phyloP scores from a whole-genome alignment of 2,113 vertebrate genomes.

The Pseudorasbora parva region DNA sequence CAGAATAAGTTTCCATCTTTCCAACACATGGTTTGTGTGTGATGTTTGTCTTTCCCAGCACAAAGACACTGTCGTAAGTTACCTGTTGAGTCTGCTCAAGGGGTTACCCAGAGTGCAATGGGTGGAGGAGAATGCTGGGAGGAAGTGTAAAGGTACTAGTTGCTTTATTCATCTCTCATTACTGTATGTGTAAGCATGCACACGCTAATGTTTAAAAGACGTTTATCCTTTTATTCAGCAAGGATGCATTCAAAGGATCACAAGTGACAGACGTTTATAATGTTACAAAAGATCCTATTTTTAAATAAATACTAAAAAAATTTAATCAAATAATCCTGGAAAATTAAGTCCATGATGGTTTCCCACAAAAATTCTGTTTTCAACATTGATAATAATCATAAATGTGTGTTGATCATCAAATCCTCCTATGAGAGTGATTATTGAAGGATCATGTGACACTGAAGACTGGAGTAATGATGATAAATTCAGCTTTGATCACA shows the following conservation, averaged over 20 bases:
- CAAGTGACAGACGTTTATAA: neutral
- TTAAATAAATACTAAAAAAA: neutral
- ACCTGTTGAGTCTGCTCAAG: constrained; percentile 89
- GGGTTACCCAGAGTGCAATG: constrained; percentile 92
- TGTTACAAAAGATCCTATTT: neutral
- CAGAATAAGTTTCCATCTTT: neutral
- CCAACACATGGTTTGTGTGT: neutral
- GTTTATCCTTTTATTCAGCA: neutral
- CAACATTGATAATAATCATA: neutral
- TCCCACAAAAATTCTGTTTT: neutral
- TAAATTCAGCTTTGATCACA: neutral
- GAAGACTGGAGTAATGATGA: neutral
- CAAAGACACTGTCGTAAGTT: constrained; percentile 89
- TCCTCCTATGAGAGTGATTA: neutral
- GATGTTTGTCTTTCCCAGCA: constrained; percentile 77
- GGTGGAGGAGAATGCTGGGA: constrained; percentile 86
- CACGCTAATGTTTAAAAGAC: neutral
- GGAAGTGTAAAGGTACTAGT: constrained; percentile 30
- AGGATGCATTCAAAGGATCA: neutral
- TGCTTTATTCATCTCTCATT: neutral
- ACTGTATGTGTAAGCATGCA: neutral
- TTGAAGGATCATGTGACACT: neutral
- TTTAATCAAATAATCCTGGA: neutral
- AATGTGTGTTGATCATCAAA: neutral
- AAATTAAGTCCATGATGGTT: neutral